These are phyloP conservation scores for Ernsta delagoae DNA, from an alignment of 2,888 invertebrate genomes.

Conservation along the genomic window DNA sequence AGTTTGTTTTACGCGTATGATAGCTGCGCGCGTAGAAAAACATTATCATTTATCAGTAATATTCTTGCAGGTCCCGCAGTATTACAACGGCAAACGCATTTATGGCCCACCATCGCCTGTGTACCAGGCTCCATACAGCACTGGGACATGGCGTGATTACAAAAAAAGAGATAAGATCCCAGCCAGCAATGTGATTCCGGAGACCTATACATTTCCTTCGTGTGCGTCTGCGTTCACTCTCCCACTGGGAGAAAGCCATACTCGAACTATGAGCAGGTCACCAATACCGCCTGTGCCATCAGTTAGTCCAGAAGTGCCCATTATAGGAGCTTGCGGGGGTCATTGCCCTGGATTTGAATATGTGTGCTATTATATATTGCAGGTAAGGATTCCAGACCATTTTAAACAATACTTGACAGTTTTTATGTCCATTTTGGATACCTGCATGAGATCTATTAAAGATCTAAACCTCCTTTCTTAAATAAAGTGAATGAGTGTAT, in stretches of 20 bases:
- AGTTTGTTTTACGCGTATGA: background rate
- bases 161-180: slow-evolving; percentile 63
- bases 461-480: background rate
- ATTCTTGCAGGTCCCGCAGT: slow-evolving; percentile 71
- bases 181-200: slow-evolving; percentile 52
- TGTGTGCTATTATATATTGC: slow-evolving; percentile 89
- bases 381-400: slow-evolving; percentile 69
- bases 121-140: slow-evolving; percentile 77
- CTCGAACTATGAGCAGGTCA: slow-evolving; percentile 55
- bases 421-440: too few species aligned
- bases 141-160: slow-evolving; percentile 69
- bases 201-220: slow-evolving; percentile 69
- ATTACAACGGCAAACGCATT: slow-evolving; percentile 65
- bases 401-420: background rate
- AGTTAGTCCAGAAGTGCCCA: slow-evolving; percentile 79
- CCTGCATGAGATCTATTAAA: background rate
- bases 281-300: slow-evolving; percentile 67
- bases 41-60: too few species aligned
- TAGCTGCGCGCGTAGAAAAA: background rate
- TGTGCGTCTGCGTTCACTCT: slow-evolving; percentile 76
- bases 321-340: slow-evolving; percentile 88
- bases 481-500: too few species aligned
- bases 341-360: slow-evolving; percentile 89
- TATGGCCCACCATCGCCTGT: slow-evolving; percentile 77
- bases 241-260: slow-evolving; percentile 65